Evolutionary conservation across 2,113 vertebrate genomes (phyloP), one percentile per base, ranked within the genome.

Genomic region (Halichoerus grypus): DNA sequence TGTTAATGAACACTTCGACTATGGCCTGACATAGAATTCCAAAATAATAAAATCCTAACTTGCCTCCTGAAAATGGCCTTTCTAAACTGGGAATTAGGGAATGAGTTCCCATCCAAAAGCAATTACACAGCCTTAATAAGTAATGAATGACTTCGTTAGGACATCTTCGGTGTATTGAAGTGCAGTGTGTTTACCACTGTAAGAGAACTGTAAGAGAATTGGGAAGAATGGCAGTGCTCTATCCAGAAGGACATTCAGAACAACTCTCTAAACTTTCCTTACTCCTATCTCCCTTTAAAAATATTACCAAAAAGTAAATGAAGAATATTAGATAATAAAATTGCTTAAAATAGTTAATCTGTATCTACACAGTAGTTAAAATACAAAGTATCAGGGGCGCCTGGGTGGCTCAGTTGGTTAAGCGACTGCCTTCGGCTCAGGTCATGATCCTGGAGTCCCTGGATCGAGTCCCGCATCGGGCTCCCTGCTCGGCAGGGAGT

Each of bases 31-130:
- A 88, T 91, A 13, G 51, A 90, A 90, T 98, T 97, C 33, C 42
- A 95, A 97, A 96, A 79, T 88, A 91, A 86, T 95, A 94, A 97
- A 96, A 94, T n/a, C 51, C 22, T 88, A 95, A 84, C 88, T 94
- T 96, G 57, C 80, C 39, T 81, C 39, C 67, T 53, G 12, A 96
- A 97, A 97, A 96, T 95, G 77, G 26, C 51, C 65, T 96, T 95
- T 96, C 36, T 67, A 65, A 97, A 95, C 63, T 95, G 91, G 74
- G 71, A 95, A 92, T 85, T 96, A 65, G 83, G 76, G 74, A 89
- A n/a, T 81, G 80, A 92, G 22, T 87, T 95, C 76, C 53, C 90
- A 91, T 42, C 74, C 81, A 96, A 95, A 97, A 85, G 84, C 85
- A 97, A 97, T 96, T 97, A 97, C 96, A 88, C 91, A 24, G 8